Evolutionary conservation across 64 coral and sea anemone species (phyloP), one percentile per base, ranked within the genome.

Genomic region (Montipora foliosa): DNA sequence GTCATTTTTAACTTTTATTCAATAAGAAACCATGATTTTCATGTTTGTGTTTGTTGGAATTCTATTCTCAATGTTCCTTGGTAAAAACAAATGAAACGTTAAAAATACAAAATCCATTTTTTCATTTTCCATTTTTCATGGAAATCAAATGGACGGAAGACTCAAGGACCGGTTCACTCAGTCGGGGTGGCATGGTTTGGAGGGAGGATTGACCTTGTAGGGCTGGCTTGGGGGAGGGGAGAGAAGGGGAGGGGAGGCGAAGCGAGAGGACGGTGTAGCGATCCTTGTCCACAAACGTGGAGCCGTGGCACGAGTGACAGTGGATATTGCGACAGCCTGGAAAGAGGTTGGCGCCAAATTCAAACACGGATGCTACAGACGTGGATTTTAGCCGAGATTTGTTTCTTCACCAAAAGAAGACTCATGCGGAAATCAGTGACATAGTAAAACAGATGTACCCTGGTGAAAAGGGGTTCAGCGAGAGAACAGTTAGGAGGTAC

Each of bases 401-500:
- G 52, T 57, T 57, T 57, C 6, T 57, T 57, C 10, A 57, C 52
- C 52, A 57, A 57, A 57, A 57, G 6, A 57, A 57, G 10, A 57
- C 10, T 57, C 52, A 57, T 57, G 52, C 10, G 52, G 52, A 57
- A 57, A 57, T 57, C 52, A 57, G 52, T 57, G 52, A 57, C 52
- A 57, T 57, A 57, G 1, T 57, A 57, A 57, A 57, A 57, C 52
- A 57, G 52, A 57, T 57, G 52, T 80, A 80, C 2, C 78, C 78
- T 44, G 78, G 47, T 4, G 47, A 29, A 80, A 80, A 47, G 49
- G 37, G 78, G 6, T 49, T 80, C 25, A 80, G 78, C 49, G 78
- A 80, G 47, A 80, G 78, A 80, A 47, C 19, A 47, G 47, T 80
- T 21, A 21, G 78, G 45, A 80, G 78, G 49, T 80, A 47, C 49